These are phyloP conservation scores for Corythoichthys intestinalis DNA, from an alignment of 2,113 vertebrate species.

Conservation along the genomic window DNA sequence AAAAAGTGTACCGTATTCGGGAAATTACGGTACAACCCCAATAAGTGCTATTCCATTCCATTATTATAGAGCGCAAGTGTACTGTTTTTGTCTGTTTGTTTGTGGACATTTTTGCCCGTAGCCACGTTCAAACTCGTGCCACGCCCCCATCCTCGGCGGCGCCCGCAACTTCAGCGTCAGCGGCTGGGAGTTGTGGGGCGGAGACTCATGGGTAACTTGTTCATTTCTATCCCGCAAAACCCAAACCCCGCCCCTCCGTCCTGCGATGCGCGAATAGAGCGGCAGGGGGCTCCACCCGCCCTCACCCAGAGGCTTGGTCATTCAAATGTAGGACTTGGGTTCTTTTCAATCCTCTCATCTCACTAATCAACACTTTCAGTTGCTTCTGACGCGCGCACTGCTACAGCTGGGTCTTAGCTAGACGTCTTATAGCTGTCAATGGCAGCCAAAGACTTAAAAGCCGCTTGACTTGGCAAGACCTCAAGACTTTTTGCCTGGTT, in stretches of 20 bases:
- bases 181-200: constrained; percentile 77
- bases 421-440: too few relatives aligned
- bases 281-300: constrained; percentile 47
- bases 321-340: constrained; percentile 63
- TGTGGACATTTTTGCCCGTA: constrained; percentile 43
- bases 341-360: constrained; percentile 32
- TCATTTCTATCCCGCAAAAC: constrained; percentile 45
- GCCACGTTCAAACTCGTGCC: constrained; percentile 69
- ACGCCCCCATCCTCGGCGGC: constrained; percentile 59
- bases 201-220: constrained; percentile 74
- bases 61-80: constrained; percentile 14
- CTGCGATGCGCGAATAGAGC: constrained; percentile 66
- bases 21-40: too few relatives aligned
- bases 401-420: too few relatives aligned
- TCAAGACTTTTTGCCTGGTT: too few relatives aligned
- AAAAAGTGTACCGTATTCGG: too few relatives aligned
- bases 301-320: constrained; percentile 63
- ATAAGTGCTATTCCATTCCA: too few relatives aligned
- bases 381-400: constrained; percentile 1
- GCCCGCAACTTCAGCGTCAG: constrained; percentile 72
- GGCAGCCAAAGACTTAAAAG: too few relatives aligned
- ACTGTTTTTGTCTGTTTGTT: constrained; percentile 12
- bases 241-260: constrained; percentile 23
- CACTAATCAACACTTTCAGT: constrained; percentile 43
- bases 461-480: too few relatives aligned